Percentiles rank a stretch among this genome's conserved stretches.
These are phyloP conservation scores for Spinibarbus caldwelli DNA, from an alignment of 2,797 vertebrate species.

Conservation along the genomic window DNA sequence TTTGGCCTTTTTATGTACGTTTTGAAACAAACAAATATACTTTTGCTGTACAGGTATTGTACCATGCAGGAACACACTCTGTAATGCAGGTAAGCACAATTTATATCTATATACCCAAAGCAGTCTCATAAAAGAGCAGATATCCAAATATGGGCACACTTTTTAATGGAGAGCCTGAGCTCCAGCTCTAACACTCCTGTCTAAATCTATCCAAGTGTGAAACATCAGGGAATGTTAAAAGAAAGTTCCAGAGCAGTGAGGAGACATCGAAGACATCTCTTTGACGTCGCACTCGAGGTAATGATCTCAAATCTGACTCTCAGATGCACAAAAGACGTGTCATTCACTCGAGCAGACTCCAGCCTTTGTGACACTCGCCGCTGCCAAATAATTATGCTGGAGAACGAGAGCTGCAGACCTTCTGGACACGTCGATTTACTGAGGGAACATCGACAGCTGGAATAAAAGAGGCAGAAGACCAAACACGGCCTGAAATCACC, in stretches of 20 bases:
- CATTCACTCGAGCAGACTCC: neutral
- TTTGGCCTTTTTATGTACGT: too few species aligned
- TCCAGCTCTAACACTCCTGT: neutral
- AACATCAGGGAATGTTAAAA: neutral
- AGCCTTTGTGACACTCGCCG: neutral
- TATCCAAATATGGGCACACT: neutral
- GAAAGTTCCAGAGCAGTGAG: neutral
- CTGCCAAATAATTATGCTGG: neutral
- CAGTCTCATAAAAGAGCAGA: neutral
- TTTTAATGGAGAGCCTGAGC: neutral
- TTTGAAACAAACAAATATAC: too few species aligned
- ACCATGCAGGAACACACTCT: neutral
- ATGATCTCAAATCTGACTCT: slow-evolving; percentile 13
- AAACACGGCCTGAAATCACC: neutral
- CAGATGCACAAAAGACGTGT: neutral
- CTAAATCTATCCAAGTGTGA: neutral
- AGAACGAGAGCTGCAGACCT: neutral
- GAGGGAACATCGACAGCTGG: neutral
- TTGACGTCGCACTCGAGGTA: neutral
- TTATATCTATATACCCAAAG: neutral
- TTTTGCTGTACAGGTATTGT: neutral
- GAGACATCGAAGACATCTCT: neutral
- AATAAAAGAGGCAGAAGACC: neutral
- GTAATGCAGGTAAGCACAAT: too few species aligned
- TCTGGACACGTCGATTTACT: neutral